Base-by-base conservation (phyloP, 2,113 vertebrate genomes). In the Fulica atra region DNA sequence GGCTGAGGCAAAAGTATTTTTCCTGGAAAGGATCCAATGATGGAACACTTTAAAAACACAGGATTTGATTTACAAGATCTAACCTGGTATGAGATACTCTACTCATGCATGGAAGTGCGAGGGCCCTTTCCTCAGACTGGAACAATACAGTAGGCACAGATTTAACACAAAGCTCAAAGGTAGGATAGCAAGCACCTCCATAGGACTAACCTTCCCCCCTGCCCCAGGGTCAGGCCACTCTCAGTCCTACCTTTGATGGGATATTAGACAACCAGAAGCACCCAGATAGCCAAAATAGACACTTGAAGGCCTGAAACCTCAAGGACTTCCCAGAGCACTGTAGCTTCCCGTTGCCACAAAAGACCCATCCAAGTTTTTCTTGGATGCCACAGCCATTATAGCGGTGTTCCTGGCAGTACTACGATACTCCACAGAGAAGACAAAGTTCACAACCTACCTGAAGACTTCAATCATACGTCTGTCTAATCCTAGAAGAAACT, bases 381-480 rank as follows among this genome's bases (percentile, higher is more conserved):
- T 31, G 18, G 28, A 10, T 68, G 57, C 24, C 24, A 44, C 18
- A 82, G 72, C 12, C 56, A 15, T 24, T 21, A 13, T 3, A 36
- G 7, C 6, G 6, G 28, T 12, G 16, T 14, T 46, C 21, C 40
- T 40, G 56, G 17, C 17, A 68, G 25, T 0, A 0, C 11, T 21
- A 10, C 11, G 11, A 9, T 20, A 59, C 24, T 57, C 76, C 31
- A 51, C 2, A 36, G 24, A 54, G 13, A 36, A 48, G 51, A 35
- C 61, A 13, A 70, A 7, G 1, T 33, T 74, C n/a, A 28, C 36
- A 72, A 44, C 12, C 35, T 40, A 81, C 38, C 5, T 38, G 40
- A 74, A 90, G 21, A 40, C 24, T 72, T 69, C 26, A 17, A 24
- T 42, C 8, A 0, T 17, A 5, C 10, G 2, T 63, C 28, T 81